Evolutionary conservation across 2,888 invertebrate species (phyloP), one percentile per base, ranked within the genome.

Genomic region (Cataglyphis albicans): DNA sequence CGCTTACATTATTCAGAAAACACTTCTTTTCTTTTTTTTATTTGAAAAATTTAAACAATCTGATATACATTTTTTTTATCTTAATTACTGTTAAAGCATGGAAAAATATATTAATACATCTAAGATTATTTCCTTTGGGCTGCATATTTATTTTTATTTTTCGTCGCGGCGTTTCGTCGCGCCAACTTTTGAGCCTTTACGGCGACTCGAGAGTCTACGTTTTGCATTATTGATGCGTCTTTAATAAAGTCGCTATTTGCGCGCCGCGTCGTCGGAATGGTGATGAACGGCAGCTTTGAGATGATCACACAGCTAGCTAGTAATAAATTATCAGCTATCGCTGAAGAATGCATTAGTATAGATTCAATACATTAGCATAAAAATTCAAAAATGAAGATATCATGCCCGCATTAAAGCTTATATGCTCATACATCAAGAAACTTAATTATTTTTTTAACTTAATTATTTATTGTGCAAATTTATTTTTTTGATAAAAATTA

Each of bases 211-310:
- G 41, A 41, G 25, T 10, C 15, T 7, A n/a, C 64, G 41, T 65
- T 65, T 41, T 65, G 65, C 65, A 65, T 65, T 52, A 52, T 52
- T 65, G 65, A 65, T 65, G 65, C 15, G 65, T 41, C 41, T 21
- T 65, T 65, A 52, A 52, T 52, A 65, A 65, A 65, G 44, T 65
- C 21, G 18, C 44, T 65, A 65, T 65, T 65, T 65, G 41, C 65
- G 44, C 7, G n/a, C 6, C 1, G 15, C 65, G 25, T 65, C 25
- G 41, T 41, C 41, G 41, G 65, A 65, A 41, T 65, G 41, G 25
- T 35, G 48, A 41, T 41, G 44, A 65, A 65, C 41, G 41, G 41
- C 41, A 41, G 21, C 41, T 65, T 41, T 41, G 41, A 65, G 25
- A 15, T 44, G 44, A 65, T 65, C 15, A 25, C 65, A 15, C 15